A percentile compares a stretch with the other conserved stretches of the same genome.
Conservation (phyloP, 1,140 invertebrate species). For the Cyrtorhinus lividipennis region DNA sequence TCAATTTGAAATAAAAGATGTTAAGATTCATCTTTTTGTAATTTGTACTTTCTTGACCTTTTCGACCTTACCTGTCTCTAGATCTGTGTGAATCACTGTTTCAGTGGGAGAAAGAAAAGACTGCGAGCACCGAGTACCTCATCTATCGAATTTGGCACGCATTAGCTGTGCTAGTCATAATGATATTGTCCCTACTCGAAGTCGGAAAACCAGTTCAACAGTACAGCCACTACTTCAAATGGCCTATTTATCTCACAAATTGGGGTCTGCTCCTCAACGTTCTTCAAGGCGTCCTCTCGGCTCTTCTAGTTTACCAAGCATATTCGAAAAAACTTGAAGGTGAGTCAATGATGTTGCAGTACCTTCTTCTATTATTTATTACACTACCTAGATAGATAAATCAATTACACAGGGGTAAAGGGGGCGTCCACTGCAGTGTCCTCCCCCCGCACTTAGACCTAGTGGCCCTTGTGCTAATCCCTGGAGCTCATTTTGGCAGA, state of each 20-base stretch:
- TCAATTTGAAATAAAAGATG: too few species aligned
- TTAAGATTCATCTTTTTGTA: too few species aligned
- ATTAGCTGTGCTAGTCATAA: not conserved
- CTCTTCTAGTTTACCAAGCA: not conserved
- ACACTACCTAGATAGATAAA: too few species aligned
- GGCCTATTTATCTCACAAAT: slow-evolving; percentile 17
- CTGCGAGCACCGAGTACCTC: not conserved
- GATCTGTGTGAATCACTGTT: too few species aligned
- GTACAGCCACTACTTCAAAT: slow-evolving; percentile 2
- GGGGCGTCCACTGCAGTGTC: too few species aligned
- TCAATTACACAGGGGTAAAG: too few species aligned
- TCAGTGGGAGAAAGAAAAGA: not conserved
- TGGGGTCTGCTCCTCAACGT: slow-evolving; percentile 13
- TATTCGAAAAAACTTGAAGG: not conserved
- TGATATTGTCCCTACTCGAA: slow-evolving; percentile 1
- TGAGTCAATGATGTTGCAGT: not conserved
- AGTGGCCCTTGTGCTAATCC: too few species aligned
- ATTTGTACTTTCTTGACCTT: too few species aligned
- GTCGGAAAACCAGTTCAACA: not conserved
- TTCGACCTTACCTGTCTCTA: too few species aligned
- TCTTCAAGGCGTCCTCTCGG: not conserved
- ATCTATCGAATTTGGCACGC: not conserved
- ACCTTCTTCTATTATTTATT: too few species aligned
- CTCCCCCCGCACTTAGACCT: too few species aligned
- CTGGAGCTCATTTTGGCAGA: too few species aligned